Base-by-base conservation (phyloP, 2,797 vertebrate species). In the Malurus leucopterus region DNA sequence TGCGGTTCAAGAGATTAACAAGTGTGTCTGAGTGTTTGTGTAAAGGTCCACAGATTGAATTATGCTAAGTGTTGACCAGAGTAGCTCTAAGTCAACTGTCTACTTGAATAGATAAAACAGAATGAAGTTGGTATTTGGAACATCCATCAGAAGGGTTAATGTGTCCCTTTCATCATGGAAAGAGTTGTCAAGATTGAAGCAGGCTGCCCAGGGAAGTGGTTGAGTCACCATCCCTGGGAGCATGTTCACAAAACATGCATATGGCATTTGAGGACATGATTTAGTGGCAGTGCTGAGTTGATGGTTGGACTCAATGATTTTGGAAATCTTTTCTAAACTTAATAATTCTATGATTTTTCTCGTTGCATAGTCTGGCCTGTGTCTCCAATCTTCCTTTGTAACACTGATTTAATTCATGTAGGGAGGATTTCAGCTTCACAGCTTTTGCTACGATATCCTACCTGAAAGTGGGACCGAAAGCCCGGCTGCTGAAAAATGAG, bases 351-450 rank as follows among this genome's bases (percentile, higher is more conserved):
- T 36, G 27, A 4, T 63, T 75, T 50, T 55, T 30, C 3, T 6
- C 13, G 9, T 9, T 50, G 19, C 16, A 13, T 29, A 10, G 11
- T 70, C 21, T 67, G 27, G 29, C 47, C 22, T 70, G 23, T 51
- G 12, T 76, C 22, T 72, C 23, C 21, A 78, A 0, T 32, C 3
- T 69, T 90, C 57, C 30, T 57, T 63, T 80, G 3, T 91, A 71
- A 92, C 20, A 46, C 38, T 80, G 40, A 58, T 92, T 89, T 95
- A 27, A 91, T 80, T 93, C 67, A 13, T 82, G 12, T 94, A 98
- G 99, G 89, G 99, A 99, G 96, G 99, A 99, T 90, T 99, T 99
- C 97, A 99, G 99, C 96, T 99, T 99, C 94, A 99, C 99, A 1
- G 98, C 99, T 0, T 99, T 98, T 57, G 98, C 98, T 43, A 99